Evolutionary conservation across 2,113 vertebrate genomes (phyloP), one percentile per base, ranked within the genome.

Genomic region (Salminus brasiliensis): DNA sequence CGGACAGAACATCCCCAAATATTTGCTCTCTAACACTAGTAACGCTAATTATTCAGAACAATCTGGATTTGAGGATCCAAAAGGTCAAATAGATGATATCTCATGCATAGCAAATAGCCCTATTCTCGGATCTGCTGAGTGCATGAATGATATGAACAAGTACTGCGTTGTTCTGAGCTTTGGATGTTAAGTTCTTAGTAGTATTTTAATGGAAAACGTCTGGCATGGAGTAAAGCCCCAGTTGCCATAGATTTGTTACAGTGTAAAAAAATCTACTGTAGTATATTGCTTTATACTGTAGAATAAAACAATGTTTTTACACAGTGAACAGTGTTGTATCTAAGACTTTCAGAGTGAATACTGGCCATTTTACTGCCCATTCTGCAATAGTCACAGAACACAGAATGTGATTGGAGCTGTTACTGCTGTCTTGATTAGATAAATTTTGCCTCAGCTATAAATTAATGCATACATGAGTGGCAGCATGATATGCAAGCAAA

Each of bases 1-100:
- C 80, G 74, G 76, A 86, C 41, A 3, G 39, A 70, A 76, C 55
- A 8, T 18, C 55, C 10, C 34, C 59, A 72, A 74, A 27, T 47
- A 65, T 53, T 55, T 43, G 70, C 11, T 52, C 49, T 43, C 13
- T 65, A 67, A 18, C 70, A 41, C 11, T 45, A 74, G 60, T 55
- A 74, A 23, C 16, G 29, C 5, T 49, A 41, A 15, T 5, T 45
- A 45, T 62, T 74, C 10, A n/a, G 25, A 62, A 1, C 8, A 3
- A 43, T 59, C 53, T 59, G 23, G 27, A 36, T 57, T 27, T 29
- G 23, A 27, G 11, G n/a, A 57, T 59, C 23, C 5, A 60, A 43
- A 63, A 74, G 25, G 72, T 25, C 34, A 59, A 27, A 36, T 27
- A 55, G 72, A 74, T 30, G 23, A 43, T 74, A 74, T 74, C 72